Evolutionary conservation across 2,113 vertebrate genomes (phyloP).

Genomic region (Corydoras sp.): DNA sequence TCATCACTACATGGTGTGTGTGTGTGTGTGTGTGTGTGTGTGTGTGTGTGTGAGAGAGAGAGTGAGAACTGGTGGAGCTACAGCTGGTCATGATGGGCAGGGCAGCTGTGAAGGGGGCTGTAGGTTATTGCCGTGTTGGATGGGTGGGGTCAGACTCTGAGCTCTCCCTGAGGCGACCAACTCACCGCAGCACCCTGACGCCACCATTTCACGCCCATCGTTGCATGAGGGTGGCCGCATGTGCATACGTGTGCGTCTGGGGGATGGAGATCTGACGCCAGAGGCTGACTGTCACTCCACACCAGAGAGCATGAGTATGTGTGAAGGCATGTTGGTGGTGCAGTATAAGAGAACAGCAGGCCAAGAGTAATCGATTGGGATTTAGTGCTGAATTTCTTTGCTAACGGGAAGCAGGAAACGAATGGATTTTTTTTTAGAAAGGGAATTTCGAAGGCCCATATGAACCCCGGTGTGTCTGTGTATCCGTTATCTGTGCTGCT

Average conservation of each 20-base stretch:
- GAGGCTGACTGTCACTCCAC: conserved; percentile 40
- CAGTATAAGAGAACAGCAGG: conserved; percentile 5
- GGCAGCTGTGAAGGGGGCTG: conserved; percentile 27
- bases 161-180: conserved; percentile 31
- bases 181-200: conserved; percentile 43
- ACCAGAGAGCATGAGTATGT: conserved; percentile 5
- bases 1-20: conserved; percentile 25
- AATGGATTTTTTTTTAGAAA: conserved; percentile 10
- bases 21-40: conserved; percentile 21
- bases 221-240: conserved; percentile 46
- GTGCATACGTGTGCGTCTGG: conserved; percentile 22
- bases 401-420: conserved; percentile 1
- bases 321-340: neutral
- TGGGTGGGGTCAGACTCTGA: conserved; percentile 37
- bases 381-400: conserved; percentile 7
- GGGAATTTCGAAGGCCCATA: conserved; percentile 19
- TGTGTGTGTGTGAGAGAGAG: conserved; percentile 14
- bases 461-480: conserved; percentile 43
- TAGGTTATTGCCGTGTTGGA: conserved; percentile 49
- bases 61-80: neutral
- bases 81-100: conserved; percentile 38
- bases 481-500: conserved; percentile 35
- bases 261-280: conserved; percentile 26
- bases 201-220: conserved; percentile 44
- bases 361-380: conserved; percentile 10